These are phyloP conservation scores for Drosophila kepulauana DNA, from an alignment of 1,140 invertebrate species.

Conservation along the genomic window DNA sequence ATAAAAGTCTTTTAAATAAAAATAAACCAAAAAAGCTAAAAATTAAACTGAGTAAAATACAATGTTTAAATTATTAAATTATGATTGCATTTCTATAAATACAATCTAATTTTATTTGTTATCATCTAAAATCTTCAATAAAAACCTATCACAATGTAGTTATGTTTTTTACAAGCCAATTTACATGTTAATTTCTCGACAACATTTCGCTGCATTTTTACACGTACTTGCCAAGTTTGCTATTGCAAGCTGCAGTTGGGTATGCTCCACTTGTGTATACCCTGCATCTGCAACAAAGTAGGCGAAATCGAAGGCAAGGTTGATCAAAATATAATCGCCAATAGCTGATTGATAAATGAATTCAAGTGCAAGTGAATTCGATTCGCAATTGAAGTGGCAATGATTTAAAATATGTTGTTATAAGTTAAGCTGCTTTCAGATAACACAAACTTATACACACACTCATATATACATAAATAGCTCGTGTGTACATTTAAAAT, in stretches of 20 bases:
- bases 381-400: conserved; percentile 4
- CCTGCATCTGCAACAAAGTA: not conserved
- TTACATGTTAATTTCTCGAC: conserved; percentile 45
- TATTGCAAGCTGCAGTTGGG: not conserved
- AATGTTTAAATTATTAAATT: too few species aligned
- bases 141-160: too few species aligned
- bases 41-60: too few species aligned
- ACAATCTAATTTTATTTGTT: too few species aligned
- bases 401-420: not conserved
- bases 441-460: conserved; percentile 11
- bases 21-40: too few species aligned
- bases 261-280: not conserved
- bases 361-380: conserved; percentile 8
- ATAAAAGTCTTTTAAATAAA: not conserved
- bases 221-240: conserved; percentile 11
- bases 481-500: conserved; percentile 1
- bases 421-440: conserved; percentile 2
- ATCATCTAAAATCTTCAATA: too few species aligned
- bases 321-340: not conserved
- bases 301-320: conserved; percentile 1
- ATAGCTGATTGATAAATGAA: conserved; percentile 8
- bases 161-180: conserved; percentile 13
- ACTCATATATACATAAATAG: not conserved
- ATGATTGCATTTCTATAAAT: too few species aligned
- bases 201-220: conserved; percentile 37